Evolutionary conservation across 2,888 invertebrate genomes (phyloP), one percentile per base, ranked within the genome.

Genomic region (Cerastoderma edule): DNA sequence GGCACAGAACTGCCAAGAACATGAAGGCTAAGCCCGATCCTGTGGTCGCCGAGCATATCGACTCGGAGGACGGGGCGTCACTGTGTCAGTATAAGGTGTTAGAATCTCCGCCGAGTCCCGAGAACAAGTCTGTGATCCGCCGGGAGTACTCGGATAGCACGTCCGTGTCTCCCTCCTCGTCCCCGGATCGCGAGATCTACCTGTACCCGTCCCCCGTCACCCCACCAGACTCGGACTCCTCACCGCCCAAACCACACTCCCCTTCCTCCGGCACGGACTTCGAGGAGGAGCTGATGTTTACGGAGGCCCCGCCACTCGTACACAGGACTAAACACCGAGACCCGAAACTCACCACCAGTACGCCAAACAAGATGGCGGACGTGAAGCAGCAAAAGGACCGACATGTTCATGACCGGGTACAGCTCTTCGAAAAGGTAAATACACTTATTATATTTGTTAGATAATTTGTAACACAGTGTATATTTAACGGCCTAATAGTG

Each of bases 181-280:
- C 89, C 6, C 88, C 89, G 2, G 90, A 90, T 63, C 79, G 87
- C 60, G 89, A 90, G 27, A 75, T 87, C 6, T 90, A 89, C 78
- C 85, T 87, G 56, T 91, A 89, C 80, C 91, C 91, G 5, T 90
- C 90, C 1, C 91, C 91, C 0, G 91, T 89, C 27, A 90, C 90
- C 0, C 90, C 91, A 0, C 91, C 91, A 6, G 91, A 90, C 63
- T 88, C 89, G 0, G 90, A 90, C 66, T 86, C 88, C 6, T 91
- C 91, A 1, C 91, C 91, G 24, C 91, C 91, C 6, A 89, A 89
- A 67, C 91, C 91, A 19, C 89, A 89, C 60, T 91, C 91, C 2
- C 91, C 91, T 0, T 91, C 90, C 16, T 89, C 89, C 0, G 88
- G 87, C n/a, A 87, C 87, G 1, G 88, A 89, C 67, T 83, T 86